phyloP scores from a whole-genome alignment of 2,113 vertebrate species.

The Indri indri region DNA sequence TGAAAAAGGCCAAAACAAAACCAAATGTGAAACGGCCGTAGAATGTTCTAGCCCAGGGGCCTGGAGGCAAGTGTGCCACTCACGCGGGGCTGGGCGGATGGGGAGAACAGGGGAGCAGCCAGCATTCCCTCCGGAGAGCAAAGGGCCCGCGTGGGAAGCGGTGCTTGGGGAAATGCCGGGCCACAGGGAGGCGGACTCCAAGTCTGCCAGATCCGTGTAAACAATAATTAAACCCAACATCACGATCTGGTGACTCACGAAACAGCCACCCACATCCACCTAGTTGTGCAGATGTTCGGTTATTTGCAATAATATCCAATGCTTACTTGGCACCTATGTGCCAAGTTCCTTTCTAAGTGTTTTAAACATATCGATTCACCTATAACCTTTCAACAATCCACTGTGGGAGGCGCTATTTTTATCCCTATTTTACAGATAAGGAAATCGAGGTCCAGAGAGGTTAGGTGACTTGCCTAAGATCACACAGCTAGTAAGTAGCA shows the following conservation, averaged over 20 bases:
- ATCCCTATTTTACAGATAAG: not conserved
- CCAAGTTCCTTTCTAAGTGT: not conserved
- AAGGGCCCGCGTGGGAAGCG: no score
- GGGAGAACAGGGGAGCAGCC: fast-evolving
- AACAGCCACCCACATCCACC: not conserved
- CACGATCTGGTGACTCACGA: not conserved
- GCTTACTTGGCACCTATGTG: not conserved
- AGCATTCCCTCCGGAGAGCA: not conserved
- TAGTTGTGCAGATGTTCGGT: not conserved
- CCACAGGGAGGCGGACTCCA: fast-evolving
- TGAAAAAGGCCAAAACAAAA: not conserved
- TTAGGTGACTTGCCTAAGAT: not conserved
- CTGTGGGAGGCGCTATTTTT: not conserved
- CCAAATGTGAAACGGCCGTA: not conserved
- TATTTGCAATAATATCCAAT: not conserved
- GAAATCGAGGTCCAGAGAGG: not conserved
- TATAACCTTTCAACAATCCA: not conserved
- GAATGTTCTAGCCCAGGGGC: not conserved
- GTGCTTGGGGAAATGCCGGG: not conserved
- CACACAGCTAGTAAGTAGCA: not conserved
- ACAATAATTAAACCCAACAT: not conserved
- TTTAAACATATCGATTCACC: not conserved
- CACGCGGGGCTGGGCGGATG: fast-evolving
- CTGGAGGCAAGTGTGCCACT: not conserved
- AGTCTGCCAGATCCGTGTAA: not conserved